Conservation (phyloP, 1,140 invertebrate genomes). For the Orchesella cincta region DNA sequence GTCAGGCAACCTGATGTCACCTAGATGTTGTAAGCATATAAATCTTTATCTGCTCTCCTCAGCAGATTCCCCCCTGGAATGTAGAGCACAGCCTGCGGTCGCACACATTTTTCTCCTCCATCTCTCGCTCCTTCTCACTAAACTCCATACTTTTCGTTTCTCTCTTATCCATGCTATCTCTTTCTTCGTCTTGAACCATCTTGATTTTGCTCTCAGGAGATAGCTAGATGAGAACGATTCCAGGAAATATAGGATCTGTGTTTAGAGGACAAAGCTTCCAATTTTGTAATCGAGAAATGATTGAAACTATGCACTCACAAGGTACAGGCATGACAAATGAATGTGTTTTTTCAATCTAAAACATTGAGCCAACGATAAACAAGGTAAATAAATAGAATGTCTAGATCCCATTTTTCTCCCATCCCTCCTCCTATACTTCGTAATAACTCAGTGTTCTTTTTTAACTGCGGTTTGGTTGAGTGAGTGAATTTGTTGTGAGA, state of each 20-base stretch:
- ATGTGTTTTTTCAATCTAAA: constrained; percentile 1
- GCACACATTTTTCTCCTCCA: constrained; percentile 1
- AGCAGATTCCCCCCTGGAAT: constrained; percentile 26
- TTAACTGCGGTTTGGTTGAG: not conserved
- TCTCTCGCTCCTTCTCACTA: not conserved
- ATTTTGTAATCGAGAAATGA: constrained; percentile 19
- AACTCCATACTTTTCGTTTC: not conserved
- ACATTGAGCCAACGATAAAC: not conserved
- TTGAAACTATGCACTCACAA: not conserved
- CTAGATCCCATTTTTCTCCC: not conserved
- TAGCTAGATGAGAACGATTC: not conserved
- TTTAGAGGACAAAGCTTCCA: constrained; percentile 2
- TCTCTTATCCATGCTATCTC: not conserved
- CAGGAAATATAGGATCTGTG: constrained; percentile 11
- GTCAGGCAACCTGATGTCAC: constrained; percentile 23
- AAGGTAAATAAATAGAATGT: constrained; percentile 3
- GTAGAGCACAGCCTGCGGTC: constrained; percentile 25
- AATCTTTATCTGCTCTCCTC: constrained; percentile 27
- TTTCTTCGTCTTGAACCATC: not conserved
- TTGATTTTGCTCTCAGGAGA: not conserved
- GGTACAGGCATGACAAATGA: not conserved
- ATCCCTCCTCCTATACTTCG: not conserved
- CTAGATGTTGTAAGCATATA: constrained; percentile 23
- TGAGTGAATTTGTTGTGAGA: not conserved
- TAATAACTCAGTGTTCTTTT: not conserved